Evolutionary conservation across 2,797 vertebrate genomes (phyloP), one percentile per base, ranked within the genome.

Genomic region (Gallinago stenura): DNA sequence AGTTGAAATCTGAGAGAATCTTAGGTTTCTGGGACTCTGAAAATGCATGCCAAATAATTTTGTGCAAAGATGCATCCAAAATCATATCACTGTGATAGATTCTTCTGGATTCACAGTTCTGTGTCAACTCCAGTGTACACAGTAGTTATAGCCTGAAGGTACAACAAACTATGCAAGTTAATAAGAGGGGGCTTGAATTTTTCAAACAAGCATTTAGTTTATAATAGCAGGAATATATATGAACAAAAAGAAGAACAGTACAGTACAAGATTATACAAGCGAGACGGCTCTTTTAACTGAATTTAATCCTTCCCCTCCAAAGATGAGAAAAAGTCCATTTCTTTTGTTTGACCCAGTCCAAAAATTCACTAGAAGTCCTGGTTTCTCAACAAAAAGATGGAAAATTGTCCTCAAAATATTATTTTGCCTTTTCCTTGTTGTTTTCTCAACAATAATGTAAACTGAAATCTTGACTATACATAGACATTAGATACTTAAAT

Each of bases 121-220:
- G 60, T 46, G 72, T 84, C 79, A 85, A 0, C 89, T 83, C 64
- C 69, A 64, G 51, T 46, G 68, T 71, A 79, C 64, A 85, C 12
- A 31, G 25, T 45, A 60, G 54, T 76, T 54, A 37, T 13, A 85
- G 90, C 84, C 82, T 83, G 50, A 87, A 94, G 79, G n/a, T 70
- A 66, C 51, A 89, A 90, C 79, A 84, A 95, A 87, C 82, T 72
- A 89, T 39, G 46, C 54, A 76, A 95, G 66, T 69, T 89, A 91
- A n/a, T 61, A 89, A 84, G 30, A 78, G 5, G 7, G 18, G 24
- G 33, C 25, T 73, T 84, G 62, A 78, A 75, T 91, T 91, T 94
- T 95, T 79, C 66, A 84, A 91, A 72, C 28, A 89, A 95, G 50
- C 15, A 50, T 87, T 79, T 93, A 30, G 5, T 45, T 93, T 91